phyloP scores from a whole-genome alignment of 2,113 vertebrate genomes.

The Chinchilla lanigera region DNA sequence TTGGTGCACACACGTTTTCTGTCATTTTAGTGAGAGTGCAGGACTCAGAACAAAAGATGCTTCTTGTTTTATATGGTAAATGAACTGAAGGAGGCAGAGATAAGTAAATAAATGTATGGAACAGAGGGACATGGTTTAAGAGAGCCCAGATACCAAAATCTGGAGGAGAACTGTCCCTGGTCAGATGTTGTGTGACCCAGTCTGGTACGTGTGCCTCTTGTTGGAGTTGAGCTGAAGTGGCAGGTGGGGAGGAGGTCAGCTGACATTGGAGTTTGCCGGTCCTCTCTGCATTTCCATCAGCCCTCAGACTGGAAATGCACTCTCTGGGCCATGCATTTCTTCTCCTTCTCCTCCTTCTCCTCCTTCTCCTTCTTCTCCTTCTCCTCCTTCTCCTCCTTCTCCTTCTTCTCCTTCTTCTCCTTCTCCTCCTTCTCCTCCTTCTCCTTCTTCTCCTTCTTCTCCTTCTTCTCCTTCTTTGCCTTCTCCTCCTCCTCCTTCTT shows the following conservation, averaged over 20 bases:
- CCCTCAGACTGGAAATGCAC: fast-evolving
- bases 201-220: background rate
- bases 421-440: too few species aligned
- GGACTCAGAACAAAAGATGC: background rate
- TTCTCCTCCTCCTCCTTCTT: too few species aligned
- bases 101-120: background rate
- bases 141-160: background rate
- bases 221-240: background rate
- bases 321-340: fast-evolving
- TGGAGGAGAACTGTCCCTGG: background rate
- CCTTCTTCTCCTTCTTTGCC: background rate
- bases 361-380: too few species aligned
- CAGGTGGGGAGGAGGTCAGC: background rate
- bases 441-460: too few species aligned
- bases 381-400: too few species aligned
- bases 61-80: background rate
- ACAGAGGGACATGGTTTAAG: background rate
- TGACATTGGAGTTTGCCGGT: background rate
- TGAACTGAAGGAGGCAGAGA: background rate
- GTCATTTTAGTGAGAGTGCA: background rate
- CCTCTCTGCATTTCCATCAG: background rate
- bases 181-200: background rate
- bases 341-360: too few species aligned
- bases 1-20: background rate
- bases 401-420: too few species aligned